Conservation (phyloP, 2,888 invertebrate species). For the Catocala fraxini region DNA sequence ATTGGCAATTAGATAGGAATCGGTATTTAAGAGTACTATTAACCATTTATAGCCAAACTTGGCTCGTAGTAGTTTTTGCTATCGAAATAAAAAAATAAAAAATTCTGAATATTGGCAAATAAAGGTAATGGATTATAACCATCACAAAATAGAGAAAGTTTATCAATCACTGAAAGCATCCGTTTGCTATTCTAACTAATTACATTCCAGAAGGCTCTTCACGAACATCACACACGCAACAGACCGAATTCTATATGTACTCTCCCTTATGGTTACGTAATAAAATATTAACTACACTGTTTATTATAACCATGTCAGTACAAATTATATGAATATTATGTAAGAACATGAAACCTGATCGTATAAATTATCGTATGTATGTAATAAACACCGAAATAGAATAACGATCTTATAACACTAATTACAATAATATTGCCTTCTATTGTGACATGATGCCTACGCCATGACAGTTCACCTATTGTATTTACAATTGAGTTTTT, state of each 20-base stretch:
- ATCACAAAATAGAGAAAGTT: background rate
- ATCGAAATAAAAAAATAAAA: no score
- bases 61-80: no score
- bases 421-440: background rate
- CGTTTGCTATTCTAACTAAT: background rate
- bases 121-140: no score
- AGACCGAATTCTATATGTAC: background rate
- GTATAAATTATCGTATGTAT: slow-evolving; percentile 9
- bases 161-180: background rate
- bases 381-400: slow-evolving; percentile 13
- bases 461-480: no score
- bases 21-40: no score
- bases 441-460: no score
- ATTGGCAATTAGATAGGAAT: no score
- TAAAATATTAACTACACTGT: slow-evolving; percentile 2
- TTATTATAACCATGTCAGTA: slow-evolving; percentile 7
- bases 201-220: background rate
- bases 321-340: slow-evolving; percentile 4
- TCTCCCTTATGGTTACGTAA: background rate
- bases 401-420: background rate
- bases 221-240: slow-evolving; percentile 1
- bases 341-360: slow-evolving; percentile 10
- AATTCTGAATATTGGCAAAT: no score
- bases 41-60: no score
- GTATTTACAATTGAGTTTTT: slow-evolving; percentile 10